Conservation (phyloP, 1,140 invertebrate genomes). For the Neodiprion virginianus region DNA sequence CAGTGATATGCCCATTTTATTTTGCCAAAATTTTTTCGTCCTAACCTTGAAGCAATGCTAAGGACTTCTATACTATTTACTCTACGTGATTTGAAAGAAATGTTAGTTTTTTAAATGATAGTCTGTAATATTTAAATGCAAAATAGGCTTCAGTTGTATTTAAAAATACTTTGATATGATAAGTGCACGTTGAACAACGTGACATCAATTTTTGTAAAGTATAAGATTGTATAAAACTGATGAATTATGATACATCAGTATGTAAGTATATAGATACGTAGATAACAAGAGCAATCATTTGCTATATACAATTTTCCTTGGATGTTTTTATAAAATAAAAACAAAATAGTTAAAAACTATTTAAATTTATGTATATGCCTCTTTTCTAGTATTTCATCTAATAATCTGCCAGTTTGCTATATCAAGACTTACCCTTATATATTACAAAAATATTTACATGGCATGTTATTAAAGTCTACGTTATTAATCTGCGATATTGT, state of each 20-base stretch:
- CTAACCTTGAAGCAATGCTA: too few relatives aligned
- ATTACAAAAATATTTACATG: neutral
- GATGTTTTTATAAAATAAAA: neutral
- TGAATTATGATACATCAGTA: too few relatives aligned
- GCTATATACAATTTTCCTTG: too few relatives aligned
- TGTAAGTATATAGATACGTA: too few relatives aligned
- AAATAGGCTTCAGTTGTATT: neutral
- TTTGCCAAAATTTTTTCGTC: too few relatives aligned
- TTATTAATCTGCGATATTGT: neutral
- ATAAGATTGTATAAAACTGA: neutral
- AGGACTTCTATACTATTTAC: too few relatives aligned
- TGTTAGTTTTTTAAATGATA: too few relatives aligned
- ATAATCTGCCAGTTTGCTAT: neutral
- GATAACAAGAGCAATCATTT: too few relatives aligned
- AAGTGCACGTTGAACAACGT: neutral
- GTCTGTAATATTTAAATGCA: too few relatives aligned
- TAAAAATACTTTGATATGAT: neutral
- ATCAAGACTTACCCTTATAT: neutral
- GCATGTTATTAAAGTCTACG: neutral
- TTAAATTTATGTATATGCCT: neutral
- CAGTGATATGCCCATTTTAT: constrained; percentile 1
- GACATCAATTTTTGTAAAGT: neutral
- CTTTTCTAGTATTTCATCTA: too few relatives aligned
- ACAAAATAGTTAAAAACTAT: neutral
- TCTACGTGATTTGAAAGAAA: too few relatives aligned